These are phyloP conservation scores for Pinna nobilis DNA, from an alignment of 1,140 invertebrate species.

Conservation along the genomic window DNA sequence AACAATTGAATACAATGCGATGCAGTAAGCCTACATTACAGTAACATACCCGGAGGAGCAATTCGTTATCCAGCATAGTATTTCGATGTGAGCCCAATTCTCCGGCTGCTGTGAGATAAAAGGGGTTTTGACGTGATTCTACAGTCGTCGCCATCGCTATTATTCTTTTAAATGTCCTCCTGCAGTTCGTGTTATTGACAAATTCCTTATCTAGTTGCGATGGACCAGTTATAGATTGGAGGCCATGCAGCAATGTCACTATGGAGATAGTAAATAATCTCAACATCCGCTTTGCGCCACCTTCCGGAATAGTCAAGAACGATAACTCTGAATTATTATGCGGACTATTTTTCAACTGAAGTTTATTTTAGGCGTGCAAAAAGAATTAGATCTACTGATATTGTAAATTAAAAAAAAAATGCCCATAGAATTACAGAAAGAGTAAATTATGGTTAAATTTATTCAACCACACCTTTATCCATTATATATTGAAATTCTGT, in stretches of 20 bases:
- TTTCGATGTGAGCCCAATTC: slow-evolving; percentile 62
- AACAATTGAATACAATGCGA: background rate
- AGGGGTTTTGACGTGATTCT: slow-evolving; percentile 34
- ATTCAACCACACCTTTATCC: too few relatives aligned
- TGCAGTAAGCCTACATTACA: background rate
- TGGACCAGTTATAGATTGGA: slow-evolving; percentile 29
- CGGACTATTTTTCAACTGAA: too few relatives aligned
- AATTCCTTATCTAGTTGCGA: too few relatives aligned
- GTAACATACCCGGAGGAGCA: slow-evolving; percentile 63
- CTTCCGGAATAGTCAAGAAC: background rate
- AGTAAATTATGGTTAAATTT: too few relatives aligned
- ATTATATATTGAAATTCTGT: too few relatives aligned
- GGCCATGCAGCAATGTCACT: slow-evolving; percentile 38
- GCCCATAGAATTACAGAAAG: too few relatives aligned
- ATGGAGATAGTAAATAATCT: slow-evolving; percentile 42
- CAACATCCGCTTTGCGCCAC: slow-evolving; percentile 22
- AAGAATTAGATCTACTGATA: too few relatives aligned
- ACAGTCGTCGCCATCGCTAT: slow-evolving; percentile 44
- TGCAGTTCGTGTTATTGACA: slow-evolving; percentile 12
- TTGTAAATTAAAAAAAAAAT: too few relatives aligned
- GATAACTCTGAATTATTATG: background rate
- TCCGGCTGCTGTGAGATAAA: slow-evolving; percentile 60
- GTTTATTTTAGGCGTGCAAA: too few relatives aligned
- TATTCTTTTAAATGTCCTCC: slow-evolving; percentile 24
- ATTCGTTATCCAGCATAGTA: slow-evolving; percentile 66